phyloP scores from a whole-genome alignment of 2,888 invertebrate genomes.

The Polymixis lichenea region DNA sequence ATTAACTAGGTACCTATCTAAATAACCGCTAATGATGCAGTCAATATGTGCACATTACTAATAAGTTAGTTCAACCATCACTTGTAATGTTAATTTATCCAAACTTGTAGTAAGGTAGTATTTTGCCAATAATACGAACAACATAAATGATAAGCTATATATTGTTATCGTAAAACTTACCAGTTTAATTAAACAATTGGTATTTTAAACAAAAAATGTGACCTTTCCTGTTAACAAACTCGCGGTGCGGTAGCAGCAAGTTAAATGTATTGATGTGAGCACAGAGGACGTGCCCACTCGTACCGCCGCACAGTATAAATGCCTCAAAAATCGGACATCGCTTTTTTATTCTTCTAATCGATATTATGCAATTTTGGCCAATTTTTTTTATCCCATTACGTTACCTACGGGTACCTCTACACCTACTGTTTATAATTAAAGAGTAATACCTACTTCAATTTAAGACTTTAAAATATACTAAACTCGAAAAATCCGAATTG shows the following conservation, averaged over 20 bases:
- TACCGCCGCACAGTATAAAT: too few relatives aligned
- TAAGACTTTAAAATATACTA: too few relatives aligned
- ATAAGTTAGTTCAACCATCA: conserved; percentile 18
- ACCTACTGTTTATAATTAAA: too few relatives aligned
- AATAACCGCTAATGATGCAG: conserved; percentile 13
- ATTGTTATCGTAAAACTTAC: conserved; percentile 2
- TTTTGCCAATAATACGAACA: conserved; percentile 6
- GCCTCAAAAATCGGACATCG: too few relatives aligned
- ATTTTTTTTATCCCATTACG: too few relatives aligned
- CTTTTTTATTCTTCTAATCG: too few relatives aligned
- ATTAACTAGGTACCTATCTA: background rate
- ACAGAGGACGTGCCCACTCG: background rate
- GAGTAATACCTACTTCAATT: too few relatives aligned
- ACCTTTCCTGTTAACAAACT: conserved; percentile 48
- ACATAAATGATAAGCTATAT: conserved; percentile 24
- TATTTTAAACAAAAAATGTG: conserved; percentile 37
- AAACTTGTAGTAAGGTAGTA: conserved; percentile 7
- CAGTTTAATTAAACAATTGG: conserved; percentile 27
- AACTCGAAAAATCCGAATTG: too few relatives aligned
- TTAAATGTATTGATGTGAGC: conserved; percentile 24
- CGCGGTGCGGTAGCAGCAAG: conserved; percentile 40
- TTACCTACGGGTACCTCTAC: too few relatives aligned
- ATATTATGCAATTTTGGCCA: too few relatives aligned
- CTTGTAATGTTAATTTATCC: conserved; percentile 10
- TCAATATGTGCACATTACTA: conserved; percentile 5